Base-by-base conservation (phyloP, 1,140 invertebrate genomes). In the Calliopsis andreniformis region DNA sequence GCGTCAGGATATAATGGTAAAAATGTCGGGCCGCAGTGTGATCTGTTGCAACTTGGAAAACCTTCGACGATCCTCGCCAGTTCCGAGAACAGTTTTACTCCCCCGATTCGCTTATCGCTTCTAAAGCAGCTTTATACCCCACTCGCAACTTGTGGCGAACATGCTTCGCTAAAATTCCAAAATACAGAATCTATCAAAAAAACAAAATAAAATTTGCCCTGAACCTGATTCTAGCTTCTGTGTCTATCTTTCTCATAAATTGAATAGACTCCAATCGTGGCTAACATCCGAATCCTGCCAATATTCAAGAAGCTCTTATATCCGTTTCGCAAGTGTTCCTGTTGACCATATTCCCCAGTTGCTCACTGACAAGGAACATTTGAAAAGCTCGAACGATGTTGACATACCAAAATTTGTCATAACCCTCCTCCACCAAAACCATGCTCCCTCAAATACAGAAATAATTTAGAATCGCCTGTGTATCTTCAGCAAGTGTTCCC, bases 41-140 rank as follows among this genome's bases (percentile, higher is more conserved):
- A 51, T 43, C 28, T 70, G 14, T 25, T 59, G 23, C 61, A 77
- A 59, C 45, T 66, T n/a, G 75, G 56, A 25, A 77, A 77, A 6
- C 64, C 63, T 32, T 62, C 61, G n/a, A 58, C 45, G 14, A 28
- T 18, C 3, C 23, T 58, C 73, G 73, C 73, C 73, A 80, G 75
- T 42, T 79, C 73, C 63, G 23, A 47, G 12, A 55, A 25, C 20
- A 49, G 16, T 68, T 0, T 4, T 25, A 12, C 10, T 14, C 30
- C 10, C 14, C 10, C 10, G 10, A 39, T 39, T 10, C 35, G 30
- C n/a, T 20, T 28, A 30, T 23, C 8, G n/a, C 35, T 49, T 59
- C 16, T 3, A 18, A 23, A 28, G 1, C n/a, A 25, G 20, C 6
- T 23, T 42, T 10, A 2, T 39, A 12, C 1, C 4, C 18, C 0